Evolutionary conservation across 2,113 vertebrate species (phyloP), one percentile per base, ranked within the genome.

Genomic region (Herpailurus yagouaroundi): DNA sequence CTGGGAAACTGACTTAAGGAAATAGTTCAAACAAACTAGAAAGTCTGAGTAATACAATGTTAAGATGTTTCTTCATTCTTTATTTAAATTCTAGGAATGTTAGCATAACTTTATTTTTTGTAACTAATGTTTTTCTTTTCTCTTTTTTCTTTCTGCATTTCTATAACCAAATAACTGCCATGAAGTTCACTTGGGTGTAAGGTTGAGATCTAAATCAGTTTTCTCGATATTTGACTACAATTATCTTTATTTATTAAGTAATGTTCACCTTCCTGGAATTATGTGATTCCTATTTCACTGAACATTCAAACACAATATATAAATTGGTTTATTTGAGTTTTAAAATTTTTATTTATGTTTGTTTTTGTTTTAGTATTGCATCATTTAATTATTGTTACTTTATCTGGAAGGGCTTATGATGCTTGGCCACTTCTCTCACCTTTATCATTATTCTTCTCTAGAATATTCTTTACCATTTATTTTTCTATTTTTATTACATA

Each of bases 11-110:
- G 52, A 73, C 50, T 68, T 52, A 88, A 83, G 45, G 12, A 91
- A 81, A 55, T 15, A 66, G n/a, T 57, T 86, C 31, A 86, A 74
- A 60, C 52, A 64, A 60, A 83, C 50, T 89, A 45, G 81, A 81
- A 38, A 50, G n/a, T 85, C 66, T 76, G 52, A 95, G 27, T 88
- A 82, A 76, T 52, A 63, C 14, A 5, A 33, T 48, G 6, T 52
- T 93, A 36, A 7, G 3, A 38, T 64, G 4, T 45, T 90, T 94
- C 29, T 45, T 82, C 31, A 93, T 38, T 71, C 27, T 45, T 91
- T 36, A 48, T 55, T 86, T 84, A 92, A 93, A 86, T 93, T 81
- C 27, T 90, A n/a, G 45, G 15, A 52, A 80, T 95, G 11, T 86
- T 86, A 57, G 33, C 11, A 12, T 63, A 41, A 68, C 31, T 88